phyloP scores from a whole-genome alignment of 2,113 vertebrate genomes.

The Gallinago jamesoni region DNA sequence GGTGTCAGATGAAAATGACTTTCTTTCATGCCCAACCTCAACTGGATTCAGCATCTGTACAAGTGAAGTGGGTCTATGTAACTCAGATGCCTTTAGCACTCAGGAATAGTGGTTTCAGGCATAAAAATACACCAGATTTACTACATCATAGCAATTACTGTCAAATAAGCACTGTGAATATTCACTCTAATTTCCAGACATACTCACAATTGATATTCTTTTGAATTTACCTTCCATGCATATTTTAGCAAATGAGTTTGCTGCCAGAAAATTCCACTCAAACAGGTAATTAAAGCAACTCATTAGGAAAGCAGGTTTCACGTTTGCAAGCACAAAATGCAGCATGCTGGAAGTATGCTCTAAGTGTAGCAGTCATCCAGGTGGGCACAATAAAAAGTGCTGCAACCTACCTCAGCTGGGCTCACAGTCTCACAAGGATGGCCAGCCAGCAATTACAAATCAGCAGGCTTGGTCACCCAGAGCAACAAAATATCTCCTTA shows the following conservation, averaged over 20 bases:
- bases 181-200: slow-evolving; percentile 4
- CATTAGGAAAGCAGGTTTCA: background rate
- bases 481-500: background rate
- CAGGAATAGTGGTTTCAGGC: background rate
- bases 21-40: background rate
- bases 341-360: background rate
- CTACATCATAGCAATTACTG: background rate
- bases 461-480: background rate
- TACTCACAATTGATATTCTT: background rate
- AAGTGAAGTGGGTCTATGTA: background rate
- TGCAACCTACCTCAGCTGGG: background rate
- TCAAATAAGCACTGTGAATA: background rate
- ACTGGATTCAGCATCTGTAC: background rate
- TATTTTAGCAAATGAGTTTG: slow-evolving; percentile 7
- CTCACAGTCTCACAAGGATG: background rate
- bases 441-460: background rate
- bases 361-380: background rate
- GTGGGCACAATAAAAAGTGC: background rate
- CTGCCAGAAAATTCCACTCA: background rate
- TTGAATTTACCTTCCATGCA: background rate
- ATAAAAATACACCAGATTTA: background rate
- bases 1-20: background rate
- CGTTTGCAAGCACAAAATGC: background rate
- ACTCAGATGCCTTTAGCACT: background rate
- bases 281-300: slow-evolving; percentile 21